Base-by-base conservation (phyloP, 2,797 vertebrate genomes). In the Eremophila alpestris region DNA sequence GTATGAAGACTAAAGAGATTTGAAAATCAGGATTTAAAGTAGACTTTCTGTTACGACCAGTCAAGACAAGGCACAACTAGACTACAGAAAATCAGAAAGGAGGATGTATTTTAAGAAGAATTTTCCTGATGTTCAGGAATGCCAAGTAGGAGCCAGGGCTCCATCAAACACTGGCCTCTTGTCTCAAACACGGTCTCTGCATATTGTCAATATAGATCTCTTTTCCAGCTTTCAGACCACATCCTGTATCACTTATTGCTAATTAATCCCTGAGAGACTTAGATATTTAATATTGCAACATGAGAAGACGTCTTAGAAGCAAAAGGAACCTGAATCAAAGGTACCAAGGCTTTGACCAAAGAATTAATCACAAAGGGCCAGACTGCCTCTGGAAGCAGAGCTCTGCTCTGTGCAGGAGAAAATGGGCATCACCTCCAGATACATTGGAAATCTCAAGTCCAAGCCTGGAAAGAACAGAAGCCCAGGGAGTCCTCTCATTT, bases 271-370 rank as follows among this genome's bases (percentile, higher is more conserved):
- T 60, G 51, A 78, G 59, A 41, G 52, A 26, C 18, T 93, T 83
- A 86, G 65, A 65, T 83, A 89, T 88, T 94, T 83, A 83, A 90
- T 86, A 94, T 12, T 83, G 21, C 59, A 96, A 71, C n/a, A 69
- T 41, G 17, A 92, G 40, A 91, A 41, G 29, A 78, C 0, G 0
- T 32, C 63, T 93, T 43, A 32, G 76, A 65, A 92, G 51, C 2
- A 87, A 89, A 92, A 85, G 16, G 74, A 75, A 14, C 51, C 29
- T 43, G 54, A 86, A 91, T 88, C 34, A 48, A 71, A 83, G 36
- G 67, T 67, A 87, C 38, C 70, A 52, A 90, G 38, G 12, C 24
- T 86, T 89, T 90, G 89, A 79, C 48, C 6, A 17, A 93, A 76
- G 52, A 67, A 94, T 94, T 95, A 94, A 94, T 94, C 86, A 82